Conservation (phyloP, 2,797 vertebrate genomes). For the Bradypus variegatus region DNA sequence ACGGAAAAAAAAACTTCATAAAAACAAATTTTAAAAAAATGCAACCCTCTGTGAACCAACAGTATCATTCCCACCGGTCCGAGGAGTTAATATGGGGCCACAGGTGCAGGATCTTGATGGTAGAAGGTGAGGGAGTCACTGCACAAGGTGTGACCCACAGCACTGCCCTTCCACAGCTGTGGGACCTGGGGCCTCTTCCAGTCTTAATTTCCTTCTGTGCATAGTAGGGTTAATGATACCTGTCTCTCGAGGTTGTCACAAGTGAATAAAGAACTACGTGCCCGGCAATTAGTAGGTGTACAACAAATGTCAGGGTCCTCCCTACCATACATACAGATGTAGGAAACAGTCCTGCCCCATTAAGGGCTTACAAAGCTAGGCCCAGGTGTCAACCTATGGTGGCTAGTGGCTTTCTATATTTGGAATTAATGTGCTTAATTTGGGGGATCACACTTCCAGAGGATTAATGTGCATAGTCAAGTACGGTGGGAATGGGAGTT, state of each 20-base stretch:
- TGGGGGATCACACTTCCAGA: background rate
- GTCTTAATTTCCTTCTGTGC: background rate
- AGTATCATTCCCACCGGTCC: background rate
- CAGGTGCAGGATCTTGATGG: accelerated
- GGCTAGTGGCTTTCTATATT: constrained; percentile 12
- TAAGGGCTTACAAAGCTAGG: background rate
- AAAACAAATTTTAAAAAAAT: too few species aligned
- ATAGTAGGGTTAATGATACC: background rate
- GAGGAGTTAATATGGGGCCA: background rate
- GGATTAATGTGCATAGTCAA: background rate
- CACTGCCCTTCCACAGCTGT: background rate
- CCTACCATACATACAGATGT: background rate
- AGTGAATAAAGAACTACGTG: background rate
- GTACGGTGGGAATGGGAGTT: background rate
- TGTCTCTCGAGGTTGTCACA: background rate
- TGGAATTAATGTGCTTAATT: constrained; percentile 29
- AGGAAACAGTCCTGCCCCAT: background rate
- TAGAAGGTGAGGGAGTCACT: background rate
- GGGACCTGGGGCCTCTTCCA: background rate
- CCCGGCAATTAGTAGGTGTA: background rate
- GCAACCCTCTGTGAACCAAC: background rate
- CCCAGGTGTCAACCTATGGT: background rate
- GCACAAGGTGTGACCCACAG: background rate
- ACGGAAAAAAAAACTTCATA: background rate
- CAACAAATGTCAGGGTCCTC: background rate